Percentiles rank a stretch among this genome's conserved stretches.
Conservation (phyloP, 2,113 vertebrate genomes). For the Bos indicus region DNA sequence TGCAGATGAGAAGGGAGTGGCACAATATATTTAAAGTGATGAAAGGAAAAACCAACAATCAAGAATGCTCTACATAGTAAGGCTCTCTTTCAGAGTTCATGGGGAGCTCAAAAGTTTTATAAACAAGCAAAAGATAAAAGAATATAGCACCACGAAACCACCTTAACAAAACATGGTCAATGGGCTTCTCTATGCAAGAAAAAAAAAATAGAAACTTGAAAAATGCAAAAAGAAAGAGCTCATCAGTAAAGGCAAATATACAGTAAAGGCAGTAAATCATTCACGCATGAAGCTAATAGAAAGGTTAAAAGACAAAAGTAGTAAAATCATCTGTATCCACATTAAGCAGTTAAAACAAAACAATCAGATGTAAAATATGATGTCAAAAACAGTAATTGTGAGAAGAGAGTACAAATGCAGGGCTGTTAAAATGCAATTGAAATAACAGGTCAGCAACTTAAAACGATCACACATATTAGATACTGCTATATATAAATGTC, state of each 20-base stretch:
- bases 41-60: not conserved
- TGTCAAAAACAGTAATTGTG: not conserved
- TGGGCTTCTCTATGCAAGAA: not conserved
- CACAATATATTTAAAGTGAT: not conserved
- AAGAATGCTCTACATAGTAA: not conserved
- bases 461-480: not conserved
- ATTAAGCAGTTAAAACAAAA: not conserved
- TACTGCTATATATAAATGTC: not conserved
- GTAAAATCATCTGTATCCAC: not conserved
- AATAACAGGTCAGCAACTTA: not conserved
- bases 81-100: not conserved
- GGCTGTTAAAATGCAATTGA: not conserved
- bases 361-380: not conserved
- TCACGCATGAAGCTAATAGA: not conserved
- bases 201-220: not conserved
- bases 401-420: not conserved
- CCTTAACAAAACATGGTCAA: not conserved
- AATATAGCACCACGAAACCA: not conserved
- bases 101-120: not conserved
- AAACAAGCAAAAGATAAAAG: not conserved
- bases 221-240: not conserved
- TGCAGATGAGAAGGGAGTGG: not conserved
- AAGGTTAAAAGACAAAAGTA: not conserved
- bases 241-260: not conserved
- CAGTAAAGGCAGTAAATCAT: not conserved